Evolutionary conservation across 2,797 vertebrate genomes (phyloP).

Genomic region (Poecilia gillii): DNA sequence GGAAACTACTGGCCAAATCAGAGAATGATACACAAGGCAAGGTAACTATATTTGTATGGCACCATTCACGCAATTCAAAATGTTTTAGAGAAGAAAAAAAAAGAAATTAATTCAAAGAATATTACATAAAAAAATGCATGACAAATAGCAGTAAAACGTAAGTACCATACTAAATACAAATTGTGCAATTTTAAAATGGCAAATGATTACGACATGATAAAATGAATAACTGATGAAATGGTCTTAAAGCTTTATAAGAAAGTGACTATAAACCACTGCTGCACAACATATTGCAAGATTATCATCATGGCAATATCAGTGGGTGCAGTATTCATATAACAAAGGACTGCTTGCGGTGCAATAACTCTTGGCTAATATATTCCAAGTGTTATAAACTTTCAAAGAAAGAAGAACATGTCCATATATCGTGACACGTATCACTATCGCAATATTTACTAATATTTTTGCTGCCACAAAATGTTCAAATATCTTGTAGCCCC

Average conservation of each 20-base stretch:
- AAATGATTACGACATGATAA: background rate
- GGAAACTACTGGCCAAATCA: constrained; percentile 65
- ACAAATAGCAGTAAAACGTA: background rate
- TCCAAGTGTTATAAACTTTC: background rate
- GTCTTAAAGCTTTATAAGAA: background rate
- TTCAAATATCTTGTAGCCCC: background rate
- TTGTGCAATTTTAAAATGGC: background rate
- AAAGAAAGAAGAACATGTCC: background rate
- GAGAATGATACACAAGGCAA: constrained; percentile 5
- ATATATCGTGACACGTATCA: background rate
- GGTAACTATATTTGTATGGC: background rate
- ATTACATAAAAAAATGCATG: background rate
- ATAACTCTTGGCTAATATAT: background rate
- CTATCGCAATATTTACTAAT: background rate
- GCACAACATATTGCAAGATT: background rate
- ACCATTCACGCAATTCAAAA: background rate
- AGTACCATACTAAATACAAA: background rate
- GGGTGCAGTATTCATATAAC: background rate
- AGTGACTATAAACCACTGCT: background rate
- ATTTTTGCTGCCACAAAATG: background rate
- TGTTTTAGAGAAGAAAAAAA: background rate
- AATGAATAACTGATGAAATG: background rate
- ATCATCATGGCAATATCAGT: background rate
- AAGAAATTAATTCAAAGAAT: background rate
- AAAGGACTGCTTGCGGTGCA: background rate